A percentile compares a stretch with the other conserved stretches of the same genome.
Evolutionary conservation across 2,888 invertebrate species (phyloP).

Genomic region (Nebria brevicollis): DNA sequence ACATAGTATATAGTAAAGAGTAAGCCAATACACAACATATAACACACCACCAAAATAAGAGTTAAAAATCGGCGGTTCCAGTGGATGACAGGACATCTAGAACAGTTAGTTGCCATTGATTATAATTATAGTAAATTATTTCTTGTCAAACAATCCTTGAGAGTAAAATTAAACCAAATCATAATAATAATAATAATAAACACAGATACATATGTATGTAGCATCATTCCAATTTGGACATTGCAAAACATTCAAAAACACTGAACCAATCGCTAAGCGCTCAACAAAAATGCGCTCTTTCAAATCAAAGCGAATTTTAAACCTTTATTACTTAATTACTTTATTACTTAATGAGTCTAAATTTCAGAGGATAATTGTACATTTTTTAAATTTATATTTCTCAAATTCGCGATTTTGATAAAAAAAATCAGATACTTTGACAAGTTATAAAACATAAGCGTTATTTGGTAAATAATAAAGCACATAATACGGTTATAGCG

Average conservation of each 20-base stretch:
- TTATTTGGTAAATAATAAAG: neutral
- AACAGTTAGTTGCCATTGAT: slow-evolving; percentile 56
- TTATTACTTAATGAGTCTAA: too few relatives aligned
- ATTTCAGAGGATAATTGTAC: too few relatives aligned
- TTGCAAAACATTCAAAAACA: slow-evolving; percentile 28
- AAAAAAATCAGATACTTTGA: neutral
- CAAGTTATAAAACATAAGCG: slow-evolving; percentile 25
- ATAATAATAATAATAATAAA: neutral
- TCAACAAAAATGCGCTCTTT: neutral
- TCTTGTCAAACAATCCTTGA: slow-evolving; percentile 47
- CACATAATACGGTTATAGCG: neutral
- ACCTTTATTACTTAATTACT: neutral
- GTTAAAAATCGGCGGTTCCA: slow-evolving; percentile 23
- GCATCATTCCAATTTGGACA: slow-evolving; percentile 29
- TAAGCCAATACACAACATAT: slow-evolving; percentile 41
- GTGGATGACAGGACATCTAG: slow-evolving; percentile 57
- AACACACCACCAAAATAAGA: slow-evolving; percentile 39
- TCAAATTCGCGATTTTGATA: neutral
- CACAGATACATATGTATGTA: neutral
- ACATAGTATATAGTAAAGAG: slow-evolving; percentile 2
- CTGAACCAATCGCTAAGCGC: slow-evolving; percentile 19
- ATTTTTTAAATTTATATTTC: too few relatives aligned
- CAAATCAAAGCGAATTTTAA: neutral
- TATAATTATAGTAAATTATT: slow-evolving; percentile 41
- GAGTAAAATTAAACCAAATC: neutral